Evolutionary conservation across 2,888 invertebrate species (phyloP).

Genomic region (Onthophagus sagittarius): DNA sequence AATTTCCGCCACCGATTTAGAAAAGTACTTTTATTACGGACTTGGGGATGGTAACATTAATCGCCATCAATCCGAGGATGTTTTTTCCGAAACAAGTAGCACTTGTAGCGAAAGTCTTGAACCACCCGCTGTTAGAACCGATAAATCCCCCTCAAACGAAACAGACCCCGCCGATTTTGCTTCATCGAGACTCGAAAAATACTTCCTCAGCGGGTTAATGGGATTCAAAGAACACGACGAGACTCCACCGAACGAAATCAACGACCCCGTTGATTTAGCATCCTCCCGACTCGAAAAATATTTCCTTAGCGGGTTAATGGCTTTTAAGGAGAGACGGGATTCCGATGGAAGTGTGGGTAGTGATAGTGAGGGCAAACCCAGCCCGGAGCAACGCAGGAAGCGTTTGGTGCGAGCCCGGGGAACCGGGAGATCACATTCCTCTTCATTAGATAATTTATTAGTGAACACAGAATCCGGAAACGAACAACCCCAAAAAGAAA

Average conservation of each 20-base stretch:
- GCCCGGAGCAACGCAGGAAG: constrained; percentile 81
- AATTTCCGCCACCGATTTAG: constrained; percentile 76
- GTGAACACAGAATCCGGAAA: constrained; percentile 54
- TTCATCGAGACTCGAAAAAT: constrained; percentile 82
- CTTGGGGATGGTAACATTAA: constrained; percentile 68
- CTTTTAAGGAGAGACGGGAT: constrained; percentile 71
- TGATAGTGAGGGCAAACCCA: constrained; percentile 84
- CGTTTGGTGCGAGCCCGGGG: constrained; percentile 77
- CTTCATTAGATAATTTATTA: constrained; percentile 74
- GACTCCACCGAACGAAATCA: constrained; percentile 37
- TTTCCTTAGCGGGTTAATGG: constrained; percentile 82
- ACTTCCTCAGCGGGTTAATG: constrained; percentile 83
- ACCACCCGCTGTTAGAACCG: constrained; percentile 61
- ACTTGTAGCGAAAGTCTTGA: constrained; percentile 81
- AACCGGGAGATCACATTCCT: constrained; percentile 77
- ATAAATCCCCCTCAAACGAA: constrained; percentile 43
- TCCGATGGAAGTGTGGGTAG: constrained; percentile 87
- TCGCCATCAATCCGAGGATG: constrained; percentile 56
- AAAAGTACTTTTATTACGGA: constrained; percentile 87
- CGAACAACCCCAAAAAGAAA: constrained; percentile 36
- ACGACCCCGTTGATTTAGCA: constrained; percentile 70
- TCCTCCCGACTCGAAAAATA: constrained; percentile 86
- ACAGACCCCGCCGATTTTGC: constrained; percentile 69
- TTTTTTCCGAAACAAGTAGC: constrained; percentile 78
- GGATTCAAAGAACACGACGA: constrained; percentile 64